Conservation (phyloP, 1,140 invertebrate species). For the Panulirus ornatus region DNA sequence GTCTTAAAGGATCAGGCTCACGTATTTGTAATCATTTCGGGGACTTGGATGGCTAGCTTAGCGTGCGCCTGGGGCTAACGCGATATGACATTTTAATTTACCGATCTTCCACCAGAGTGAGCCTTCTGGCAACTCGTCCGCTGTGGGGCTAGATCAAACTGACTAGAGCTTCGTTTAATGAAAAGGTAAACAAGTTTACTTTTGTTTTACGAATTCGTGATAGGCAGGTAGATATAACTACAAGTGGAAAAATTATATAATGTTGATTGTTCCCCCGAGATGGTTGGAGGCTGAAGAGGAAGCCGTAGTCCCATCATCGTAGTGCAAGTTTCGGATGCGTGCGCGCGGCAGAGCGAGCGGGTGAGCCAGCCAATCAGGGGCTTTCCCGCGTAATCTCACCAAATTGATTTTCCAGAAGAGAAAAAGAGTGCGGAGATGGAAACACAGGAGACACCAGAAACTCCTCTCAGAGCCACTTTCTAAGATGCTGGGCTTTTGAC, state of each 20-base stretch:
- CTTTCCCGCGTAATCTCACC: constrained; percentile 72
- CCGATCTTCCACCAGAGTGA: constrained; percentile 68
- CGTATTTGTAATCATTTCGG: constrained; percentile 73
- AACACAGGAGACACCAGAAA: constrained; percentile 67
- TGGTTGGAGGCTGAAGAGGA: neutral
- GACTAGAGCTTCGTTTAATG: constrained; percentile 44
- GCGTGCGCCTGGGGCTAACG: constrained; percentile 72
- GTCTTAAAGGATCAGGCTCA: constrained; percentile 71
- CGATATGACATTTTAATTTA: constrained; percentile 74
- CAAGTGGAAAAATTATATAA: no score
- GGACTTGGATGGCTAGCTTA: constrained; percentile 72
- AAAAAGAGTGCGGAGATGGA: constrained; percentile 72
- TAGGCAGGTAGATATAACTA: no score
- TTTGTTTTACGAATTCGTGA: no score
- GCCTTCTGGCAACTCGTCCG: constrained; percentile 70
- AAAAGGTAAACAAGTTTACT: no score
- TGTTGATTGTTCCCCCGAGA: neutral
- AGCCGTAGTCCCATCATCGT: neutral
- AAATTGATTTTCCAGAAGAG: constrained; percentile 71
- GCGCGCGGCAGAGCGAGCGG: constrained; percentile 68
- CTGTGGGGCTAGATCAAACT: neutral
- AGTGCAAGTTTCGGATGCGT: constrained; percentile 18
- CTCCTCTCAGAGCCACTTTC: constrained; percentile 67
- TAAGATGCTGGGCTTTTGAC: constrained; percentile 65
- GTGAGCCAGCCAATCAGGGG: constrained; percentile 72